Evolutionary conservation across 2,888 invertebrate species (phyloP), one percentile per base, ranked within the genome.

Genomic region (Copidosoma aretas): DNA sequence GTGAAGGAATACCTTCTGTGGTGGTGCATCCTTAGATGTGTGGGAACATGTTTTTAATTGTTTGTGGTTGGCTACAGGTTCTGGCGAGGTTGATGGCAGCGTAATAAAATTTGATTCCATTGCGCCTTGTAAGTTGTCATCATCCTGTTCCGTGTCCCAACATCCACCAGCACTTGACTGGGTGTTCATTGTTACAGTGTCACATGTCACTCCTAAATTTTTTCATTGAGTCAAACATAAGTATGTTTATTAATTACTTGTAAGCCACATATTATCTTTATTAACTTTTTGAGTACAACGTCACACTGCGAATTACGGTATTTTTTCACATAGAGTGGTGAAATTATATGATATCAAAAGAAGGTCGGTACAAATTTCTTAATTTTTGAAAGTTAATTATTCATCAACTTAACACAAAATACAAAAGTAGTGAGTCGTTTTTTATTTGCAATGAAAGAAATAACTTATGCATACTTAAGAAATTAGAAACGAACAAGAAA

Each of bases 21-120:
- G 78, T 72, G 81, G 77, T 75, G 84, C 83, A 79, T 88, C 87
- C 82, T 88, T 88, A 59, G 87, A 85, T 62, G 87, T 86, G 77
- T 87, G 87, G 52, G 87, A 86, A 77, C 88, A 86, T 60, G 87
- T 85, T 83, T 84, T 91, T 90, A 81, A 79, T 78, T 81, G 81
- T 82, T 82, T 78, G 72, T 81, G 81, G 77, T 77, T 79, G 77
- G 79, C 68, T 75, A 79, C 76, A 60, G 80, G 79, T 85, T 86
- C 81, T 80, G 88, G 84, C 79, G 87, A 85, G 73, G 84, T 80
- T 76, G 86, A 80, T 58, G 84, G 84, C 68, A 83, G 82, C 74
- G 80, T 78, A 62, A 75, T 72, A 78, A 81, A 86, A 78, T 79
- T 82, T 43, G 80, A 78, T 72, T 83, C 83, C 64, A 79, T 79